Percentiles rank a stretch among this genome's conserved stretches.
Conservation (phyloP, 2,888 invertebrate genomes). For the Eudemis profundana region DNA sequence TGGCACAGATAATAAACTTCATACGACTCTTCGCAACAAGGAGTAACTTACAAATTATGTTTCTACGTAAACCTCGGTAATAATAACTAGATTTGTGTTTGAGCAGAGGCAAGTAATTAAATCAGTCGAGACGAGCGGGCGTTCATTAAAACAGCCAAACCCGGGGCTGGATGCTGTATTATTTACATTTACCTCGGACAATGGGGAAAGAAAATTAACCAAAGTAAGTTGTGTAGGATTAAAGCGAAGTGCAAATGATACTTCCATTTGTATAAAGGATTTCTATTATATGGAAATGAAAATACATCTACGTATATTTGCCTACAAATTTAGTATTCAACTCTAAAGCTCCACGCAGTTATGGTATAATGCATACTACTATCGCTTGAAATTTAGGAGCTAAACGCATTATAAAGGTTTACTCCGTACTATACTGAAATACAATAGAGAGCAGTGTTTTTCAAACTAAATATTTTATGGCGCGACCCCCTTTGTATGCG, state of each 20-base stretch:
- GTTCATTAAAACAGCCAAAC: conserved; percentile 32
- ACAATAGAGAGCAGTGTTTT: too few relatives aligned
- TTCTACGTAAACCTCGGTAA: conserved; percentile 1
- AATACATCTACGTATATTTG: too few relatives aligned
- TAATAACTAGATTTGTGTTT: conserved; percentile 11
- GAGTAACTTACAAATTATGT: not conserved
- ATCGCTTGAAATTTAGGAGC: too few relatives aligned
- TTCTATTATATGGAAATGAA: not conserved
- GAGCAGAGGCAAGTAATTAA: conserved; percentile 13
- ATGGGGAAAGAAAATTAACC: conserved; percentile 33
- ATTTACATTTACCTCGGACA: conserved; percentile 34
- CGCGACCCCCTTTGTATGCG: too few relatives aligned
- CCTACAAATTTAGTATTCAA: not conserved
- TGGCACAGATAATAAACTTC: too few relatives aligned
- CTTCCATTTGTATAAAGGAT: not conserved
- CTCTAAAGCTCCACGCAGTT: too few relatives aligned
- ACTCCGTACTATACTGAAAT: too few relatives aligned
- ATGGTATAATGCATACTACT: too few relatives aligned
- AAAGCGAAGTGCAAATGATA: not conserved
- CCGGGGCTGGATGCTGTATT: conserved; percentile 25
- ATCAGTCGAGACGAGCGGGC: conserved; percentile 16
- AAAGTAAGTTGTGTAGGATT: conserved; percentile 21
- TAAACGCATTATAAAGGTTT: too few relatives aligned
- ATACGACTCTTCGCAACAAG: not conserved
- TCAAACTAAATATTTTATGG: too few relatives aligned